These are phyloP conservation scores for Malthinus flaveolus DNA, from an alignment of 2,888 invertebrate genomes.

Conservation along the genomic window DNA sequence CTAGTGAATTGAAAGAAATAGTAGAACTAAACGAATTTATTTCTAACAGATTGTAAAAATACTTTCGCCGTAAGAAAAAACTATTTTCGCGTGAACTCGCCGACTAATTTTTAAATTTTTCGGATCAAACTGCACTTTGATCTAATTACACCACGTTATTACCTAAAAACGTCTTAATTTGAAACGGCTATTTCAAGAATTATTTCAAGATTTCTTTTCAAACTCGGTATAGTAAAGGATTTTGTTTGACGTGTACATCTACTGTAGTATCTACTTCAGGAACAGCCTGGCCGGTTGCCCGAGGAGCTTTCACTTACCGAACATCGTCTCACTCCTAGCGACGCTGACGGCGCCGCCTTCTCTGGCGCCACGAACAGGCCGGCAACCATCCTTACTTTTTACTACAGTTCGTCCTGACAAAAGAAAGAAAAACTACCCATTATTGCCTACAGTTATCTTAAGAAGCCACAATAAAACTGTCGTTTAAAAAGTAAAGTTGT, in stretches of 20 bases:
- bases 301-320: slow-evolving; percentile 47
- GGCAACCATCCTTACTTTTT: slow-evolving; percentile 54
- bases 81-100: too few species aligned
- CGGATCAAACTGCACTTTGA: too few species aligned
- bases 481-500: slow-evolving; percentile 53
- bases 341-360: slow-evolving; percentile 47
- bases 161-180: too few species aligned
- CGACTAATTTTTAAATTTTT: too few species aligned
- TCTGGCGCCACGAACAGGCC: slow-evolving; percentile 50
- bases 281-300: slow-evolving; percentile 49
- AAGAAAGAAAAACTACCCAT: slow-evolving; percentile 55
- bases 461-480: slow-evolving; percentile 56
- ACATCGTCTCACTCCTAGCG: slow-evolving; percentile 37
- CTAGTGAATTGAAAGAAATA: slow-evolving; percentile 39
- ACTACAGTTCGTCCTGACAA: slow-evolving; percentile 50
- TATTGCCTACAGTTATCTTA: slow-evolving; percentile 57
- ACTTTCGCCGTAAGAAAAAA: too few species aligned
- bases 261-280: slow-evolving; percentile 35
- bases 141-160: too few species aligned
- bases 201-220: slow-evolving; percentile 38
- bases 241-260: slow-evolving; percentile 33
- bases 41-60: slow-evolving; percentile 12
- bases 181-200: too few species aligned
- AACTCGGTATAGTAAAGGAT: slow-evolving; percentile 38
- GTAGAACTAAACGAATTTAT: slow-evolving; percentile 18